Evolutionary conservation across 2,113 vertebrate genomes (phyloP), one percentile per base, ranked within the genome.

Genomic region (Apodemus speciosus): DNA sequence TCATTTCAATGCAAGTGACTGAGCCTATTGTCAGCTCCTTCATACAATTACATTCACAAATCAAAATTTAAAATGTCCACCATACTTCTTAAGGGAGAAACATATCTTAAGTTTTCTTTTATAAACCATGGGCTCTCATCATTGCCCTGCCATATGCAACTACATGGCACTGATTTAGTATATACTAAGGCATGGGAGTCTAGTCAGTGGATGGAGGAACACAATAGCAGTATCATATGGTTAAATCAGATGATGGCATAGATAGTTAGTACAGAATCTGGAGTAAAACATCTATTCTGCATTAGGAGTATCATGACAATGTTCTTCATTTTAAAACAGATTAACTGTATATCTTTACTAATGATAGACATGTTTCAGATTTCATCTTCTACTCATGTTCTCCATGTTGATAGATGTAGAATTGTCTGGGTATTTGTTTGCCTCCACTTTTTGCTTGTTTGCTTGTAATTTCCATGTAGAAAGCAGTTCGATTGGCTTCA

Each of bases 401-500:
- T 88, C n/a, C 69, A 85, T 85, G 77, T 80, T 81, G 80, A 85
- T 1, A 89, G 56, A 80, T 62, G 40, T 53, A 89, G 76, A 76
- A 85, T 21, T 76, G 11, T 53, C 46, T 87, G 38, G n/a, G 2
- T 43, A 62, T 83, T 62, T 40, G 71, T 72, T 89, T 92, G 75
- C n/a, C 11, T 92, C 25, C 2, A 13, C 30, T 38, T 64, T 79
- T 43, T 40, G 23, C 25, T 38, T 80, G 51, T 62, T 83, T 60
- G 56, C 79, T 43, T 18, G 14, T 62, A n/a, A 6, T 71, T 71
- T 91, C 81, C 53, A 88, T 77, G 64, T 72, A 75, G 69, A 93
- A 75, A 89, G 40, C 6, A 20, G 6, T 71, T 16, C 89, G 89
- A 93, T 9, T 60, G 23, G 56, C 80, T 92, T 91, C 40, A 81